A percentile compares a stretch with the other conserved stretches of the same genome.
These are phyloP conservation scores for Pollenia labialis DNA, from an alignment of 2,888 invertebrate genomes.

Conservation along the genomic window DNA sequence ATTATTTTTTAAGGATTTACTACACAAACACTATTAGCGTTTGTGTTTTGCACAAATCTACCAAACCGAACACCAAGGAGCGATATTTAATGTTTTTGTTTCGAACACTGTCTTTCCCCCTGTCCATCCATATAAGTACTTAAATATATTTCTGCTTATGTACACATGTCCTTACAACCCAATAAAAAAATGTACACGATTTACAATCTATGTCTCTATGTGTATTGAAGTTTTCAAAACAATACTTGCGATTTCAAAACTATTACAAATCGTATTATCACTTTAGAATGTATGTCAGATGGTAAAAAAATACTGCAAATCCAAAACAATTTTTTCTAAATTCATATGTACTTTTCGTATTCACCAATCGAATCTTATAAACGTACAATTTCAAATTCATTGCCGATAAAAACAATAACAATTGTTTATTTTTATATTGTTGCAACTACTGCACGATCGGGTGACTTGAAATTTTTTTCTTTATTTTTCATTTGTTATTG, in stretches of 20 bases:
- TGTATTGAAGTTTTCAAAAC: slow-evolving; percentile 15
- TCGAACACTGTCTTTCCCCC: neutral
- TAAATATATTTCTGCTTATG: neutral
- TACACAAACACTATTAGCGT: no score
- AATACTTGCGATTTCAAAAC: slow-evolving; percentile 69
- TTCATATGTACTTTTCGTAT: neutral
- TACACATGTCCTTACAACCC: slow-evolving; percentile 3
- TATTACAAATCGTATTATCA: slow-evolving; percentile 67
- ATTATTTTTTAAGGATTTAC: no score
- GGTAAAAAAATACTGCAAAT: slow-evolving; percentile 17
- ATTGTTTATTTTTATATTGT: slow-evolving; percentile 62
- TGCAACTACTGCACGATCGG: slow-evolving; percentile 64
- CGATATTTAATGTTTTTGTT: no score
- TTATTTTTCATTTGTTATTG: neutral
- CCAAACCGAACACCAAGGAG: no score
- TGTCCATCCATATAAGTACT: neutral
- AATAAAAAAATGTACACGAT: slow-evolving; percentile 22
- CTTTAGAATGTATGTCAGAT: slow-evolving; percentile 68
- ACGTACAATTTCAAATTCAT: slow-evolving; percentile 62
- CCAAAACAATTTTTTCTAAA: neutral
- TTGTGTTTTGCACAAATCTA: no score
- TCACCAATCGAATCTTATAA: slow-evolving; percentile 33
- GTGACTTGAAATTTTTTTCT: slow-evolving; percentile 19
- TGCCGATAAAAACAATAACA: slow-evolving; percentile 69
- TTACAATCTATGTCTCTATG: neutral